These are phyloP conservation scores for Volucella bombylans DNA, from an alignment of 2,888 invertebrate species.

Conservation along the genomic window DNA sequence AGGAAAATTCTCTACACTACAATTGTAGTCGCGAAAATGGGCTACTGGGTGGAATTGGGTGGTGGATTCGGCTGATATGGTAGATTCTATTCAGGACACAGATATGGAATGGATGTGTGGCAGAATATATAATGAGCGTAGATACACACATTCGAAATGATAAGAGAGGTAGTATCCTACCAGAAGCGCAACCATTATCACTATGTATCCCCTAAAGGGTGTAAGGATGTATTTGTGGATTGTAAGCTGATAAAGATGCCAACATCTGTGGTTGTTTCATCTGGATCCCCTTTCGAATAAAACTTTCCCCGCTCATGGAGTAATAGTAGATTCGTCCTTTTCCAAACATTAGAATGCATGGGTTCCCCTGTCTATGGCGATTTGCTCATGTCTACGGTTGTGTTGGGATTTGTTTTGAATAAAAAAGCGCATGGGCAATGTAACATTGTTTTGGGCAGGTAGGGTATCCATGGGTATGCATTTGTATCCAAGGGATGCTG, in stretches of 20 bases:
- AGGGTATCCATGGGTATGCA: slow-evolving; percentile 43
- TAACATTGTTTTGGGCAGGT: slow-evolving; percentile 47
- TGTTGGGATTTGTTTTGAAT: slow-evolving; percentile 57
- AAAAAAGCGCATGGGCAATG: slow-evolving; percentile 55
- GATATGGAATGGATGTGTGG: slow-evolving; percentile 51
- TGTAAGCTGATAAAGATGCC: slow-evolving; percentile 18
- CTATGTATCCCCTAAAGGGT: slow-evolving; percentile 29
- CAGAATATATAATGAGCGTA: slow-evolving; percentile 65
- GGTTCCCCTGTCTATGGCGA: slow-evolving; percentile 25
- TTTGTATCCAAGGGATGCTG: slow-evolving; percentile 54
- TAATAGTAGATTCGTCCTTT: slow-evolving; percentile 52
- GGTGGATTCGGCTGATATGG: slow-evolving; percentile 16
- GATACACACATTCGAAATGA: slow-evolving; percentile 67
- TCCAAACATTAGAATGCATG: slow-evolving; percentile 70
- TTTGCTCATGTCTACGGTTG: background rate
- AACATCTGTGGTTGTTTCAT: slow-evolving; percentile 21
- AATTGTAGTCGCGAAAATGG: slow-evolving; percentile 60
- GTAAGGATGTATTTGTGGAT: slow-evolving; percentile 56
- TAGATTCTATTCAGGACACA: slow-evolving; percentile 12
- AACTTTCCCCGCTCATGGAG: background rate
- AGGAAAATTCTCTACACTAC: slow-evolving; percentile 71
- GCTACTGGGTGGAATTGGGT: slow-evolving; percentile 54
- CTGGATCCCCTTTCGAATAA: slow-evolving; percentile 5
- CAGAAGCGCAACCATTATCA: slow-evolving; percentile 37
- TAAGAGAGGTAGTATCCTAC: slow-evolving; percentile 46